Evolutionary conservation across 2,888 invertebrate species (phyloP).

Genomic region (Luperina testacea): DNA sequence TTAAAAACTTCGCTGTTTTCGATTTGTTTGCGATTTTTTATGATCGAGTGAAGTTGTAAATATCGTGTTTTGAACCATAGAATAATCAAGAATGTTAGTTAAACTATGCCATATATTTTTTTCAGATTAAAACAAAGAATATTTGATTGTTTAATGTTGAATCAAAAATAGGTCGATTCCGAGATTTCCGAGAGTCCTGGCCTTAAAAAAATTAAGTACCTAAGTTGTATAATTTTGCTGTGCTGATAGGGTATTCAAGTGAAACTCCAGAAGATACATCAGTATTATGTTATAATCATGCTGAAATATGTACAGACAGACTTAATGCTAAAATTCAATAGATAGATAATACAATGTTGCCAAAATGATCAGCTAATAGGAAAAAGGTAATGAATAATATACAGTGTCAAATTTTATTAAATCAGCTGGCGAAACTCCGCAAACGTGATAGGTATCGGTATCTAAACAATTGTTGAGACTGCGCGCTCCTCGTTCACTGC

Average conservation of each 20-base stretch:
- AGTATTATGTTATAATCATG: conserved; percentile 10
- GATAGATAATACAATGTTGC: background rate
- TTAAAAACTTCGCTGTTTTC: too few species aligned
- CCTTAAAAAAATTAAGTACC: too few species aligned
- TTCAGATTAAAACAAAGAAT: too few species aligned
- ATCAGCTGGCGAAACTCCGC: background rate
- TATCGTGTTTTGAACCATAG: too few species aligned
- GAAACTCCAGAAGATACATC: conserved; percentile 4
- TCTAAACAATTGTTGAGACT: background rate
- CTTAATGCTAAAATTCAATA: conserved; percentile 3
- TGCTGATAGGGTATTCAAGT: background rate
- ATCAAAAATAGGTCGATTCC: too few species aligned
- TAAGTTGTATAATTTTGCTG: background rate
- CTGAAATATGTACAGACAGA: conserved; percentile 11
- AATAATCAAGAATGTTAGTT: too few species aligned
- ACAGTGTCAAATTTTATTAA: background rate
- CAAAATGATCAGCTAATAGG: background rate
- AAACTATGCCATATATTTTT: too few species aligned
- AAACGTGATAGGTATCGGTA: background rate
- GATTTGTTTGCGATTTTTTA: too few species aligned
- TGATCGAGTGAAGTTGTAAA: too few species aligned
- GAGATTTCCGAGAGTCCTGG: too few species aligned
- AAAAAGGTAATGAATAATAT: background rate
- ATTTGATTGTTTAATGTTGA: too few species aligned
- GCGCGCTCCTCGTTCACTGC: background rate